Percentiles rank a stretch among this genome's conserved stretches.
Conservation (phyloP, 2,113 vertebrate species). For the Collichthys lucidus region DNA sequence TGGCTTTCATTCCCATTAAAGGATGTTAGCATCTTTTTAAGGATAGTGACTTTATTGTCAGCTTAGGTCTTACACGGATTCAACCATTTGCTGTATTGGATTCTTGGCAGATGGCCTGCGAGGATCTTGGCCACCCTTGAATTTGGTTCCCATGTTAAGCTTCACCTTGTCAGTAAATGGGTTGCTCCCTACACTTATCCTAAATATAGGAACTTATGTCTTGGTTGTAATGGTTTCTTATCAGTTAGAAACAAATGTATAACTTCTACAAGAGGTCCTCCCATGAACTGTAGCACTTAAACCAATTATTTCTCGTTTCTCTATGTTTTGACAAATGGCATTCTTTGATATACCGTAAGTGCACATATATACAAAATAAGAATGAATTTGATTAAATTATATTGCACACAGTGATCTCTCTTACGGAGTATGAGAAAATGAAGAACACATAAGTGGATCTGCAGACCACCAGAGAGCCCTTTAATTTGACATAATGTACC, state of each 20-base stretch:
- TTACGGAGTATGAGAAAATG: background rate
- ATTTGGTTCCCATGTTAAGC: conserved; percentile 65
- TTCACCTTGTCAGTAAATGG: conserved; percentile 60
- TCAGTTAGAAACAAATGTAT: conserved; percentile 33
- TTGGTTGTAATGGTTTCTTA: conserved; percentile 60
- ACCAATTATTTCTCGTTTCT: conserved; percentile 25
- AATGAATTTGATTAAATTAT: conserved; percentile 19
- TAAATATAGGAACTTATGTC: conserved; percentile 42
- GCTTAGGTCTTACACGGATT: conserved; percentile 60
- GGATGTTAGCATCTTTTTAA: conserved; percentile 72
- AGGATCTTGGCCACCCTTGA: conserved; percentile 71
- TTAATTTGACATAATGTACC: background rate
- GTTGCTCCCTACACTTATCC: conserved; percentile 53
- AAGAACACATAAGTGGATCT: conserved; percentile 17
- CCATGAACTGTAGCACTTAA: conserved; percentile 37
- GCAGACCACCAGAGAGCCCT: background rate
- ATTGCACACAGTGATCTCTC: conserved; percentile 4
- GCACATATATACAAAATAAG: conserved; percentile 3
- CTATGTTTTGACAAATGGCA: conserved; percentile 19
- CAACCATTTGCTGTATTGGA: conserved; percentile 68
- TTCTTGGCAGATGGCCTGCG: conserved; percentile 74
- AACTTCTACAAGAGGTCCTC: conserved; percentile 17
- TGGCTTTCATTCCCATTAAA: conserved; percentile 69
- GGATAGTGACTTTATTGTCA: conserved; percentile 66
- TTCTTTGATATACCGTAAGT: background rate